phyloP scores from a whole-genome alignment of 2,113 vertebrate species.

The Boleophthalmus pectinirostris region DNA sequence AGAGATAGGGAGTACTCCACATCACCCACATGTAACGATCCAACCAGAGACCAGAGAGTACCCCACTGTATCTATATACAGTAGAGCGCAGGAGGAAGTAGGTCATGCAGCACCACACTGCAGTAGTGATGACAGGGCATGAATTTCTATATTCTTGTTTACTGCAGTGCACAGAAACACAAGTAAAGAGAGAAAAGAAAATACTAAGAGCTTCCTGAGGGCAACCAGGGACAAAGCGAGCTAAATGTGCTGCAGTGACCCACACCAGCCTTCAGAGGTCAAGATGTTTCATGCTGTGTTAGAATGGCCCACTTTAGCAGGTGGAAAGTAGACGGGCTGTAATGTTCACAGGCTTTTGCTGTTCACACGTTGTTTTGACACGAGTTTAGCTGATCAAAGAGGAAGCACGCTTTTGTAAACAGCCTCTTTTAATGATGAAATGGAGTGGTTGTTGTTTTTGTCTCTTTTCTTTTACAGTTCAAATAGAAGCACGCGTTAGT shows the following conservation, averaged over 20 bases:
- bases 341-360: background rate
- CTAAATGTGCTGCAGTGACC: background rate
- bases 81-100: slow-evolving; percentile 36
- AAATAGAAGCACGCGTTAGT: background rate
- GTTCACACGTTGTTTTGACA: background rate
- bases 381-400: background rate
- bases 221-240: background rate
- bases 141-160: slow-evolving; percentile 17
- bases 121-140: slow-evolving; percentile 32
- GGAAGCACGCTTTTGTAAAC: background rate
- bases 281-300: background rate
- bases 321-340: background rate
- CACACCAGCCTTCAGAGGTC: background rate
- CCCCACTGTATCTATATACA: slow-evolving; percentile 27
- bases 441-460: background rate
- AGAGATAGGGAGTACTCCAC: background rate
- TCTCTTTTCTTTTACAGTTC: background rate
- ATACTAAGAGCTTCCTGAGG: background rate
- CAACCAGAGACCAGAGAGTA: slow-evolving; percentile 12
- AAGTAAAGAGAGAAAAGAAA: background rate
- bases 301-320: background rate
- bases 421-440: background rate
- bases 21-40: background rate
- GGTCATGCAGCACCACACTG: slow-evolving; percentile 49
- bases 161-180: slow-evolving; percentile 10